Conservation (phyloP, 2,888 invertebrate species). For the Rhimphoctona megacephalus region DNA sequence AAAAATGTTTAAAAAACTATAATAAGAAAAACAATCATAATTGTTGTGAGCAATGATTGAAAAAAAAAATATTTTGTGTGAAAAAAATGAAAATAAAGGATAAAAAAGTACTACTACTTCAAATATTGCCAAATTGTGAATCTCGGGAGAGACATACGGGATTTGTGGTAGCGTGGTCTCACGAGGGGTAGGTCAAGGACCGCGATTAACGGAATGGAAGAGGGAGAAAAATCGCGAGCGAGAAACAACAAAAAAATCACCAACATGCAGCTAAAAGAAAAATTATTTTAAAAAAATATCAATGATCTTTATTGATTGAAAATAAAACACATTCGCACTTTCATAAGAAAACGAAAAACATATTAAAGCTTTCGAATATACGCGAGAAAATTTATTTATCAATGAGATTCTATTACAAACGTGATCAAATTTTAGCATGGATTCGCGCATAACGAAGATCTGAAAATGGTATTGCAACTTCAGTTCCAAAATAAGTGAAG, state of each 20-base stretch:
- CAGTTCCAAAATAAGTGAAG: no score
- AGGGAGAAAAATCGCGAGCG: slow-evolving; percentile 4
- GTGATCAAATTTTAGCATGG: no score
- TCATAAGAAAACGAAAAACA: neutral
- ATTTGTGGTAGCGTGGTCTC: slow-evolving; percentile 39
- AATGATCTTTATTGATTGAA: neutral
- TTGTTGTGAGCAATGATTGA: neutral
- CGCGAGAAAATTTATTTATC: neutral
- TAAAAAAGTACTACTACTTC: neutral
- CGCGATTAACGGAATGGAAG: slow-evolving; percentile 34
- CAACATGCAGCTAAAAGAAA: neutral
- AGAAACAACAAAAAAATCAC: slow-evolving; percentile 12
- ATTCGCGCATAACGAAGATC: neutral
- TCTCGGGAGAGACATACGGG: slow-evolving; percentile 27
- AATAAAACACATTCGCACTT: neutral
- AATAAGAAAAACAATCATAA: neutral
- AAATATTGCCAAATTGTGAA: slow-evolving; percentile 23
- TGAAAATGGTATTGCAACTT: neutral
- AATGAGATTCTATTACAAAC: no score
- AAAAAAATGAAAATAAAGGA: neutral
- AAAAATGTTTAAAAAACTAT: neutral
- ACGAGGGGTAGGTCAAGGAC: slow-evolving; percentile 49
- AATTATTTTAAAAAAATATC: neutral
- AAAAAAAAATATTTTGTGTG: slow-evolving; percentile 1
- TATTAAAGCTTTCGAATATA: neutral